These are phyloP conservation scores for Nannobrachium achirus DNA, from an alignment of 2,113 vertebrate genomes.

Conservation along the genomic window DNA sequence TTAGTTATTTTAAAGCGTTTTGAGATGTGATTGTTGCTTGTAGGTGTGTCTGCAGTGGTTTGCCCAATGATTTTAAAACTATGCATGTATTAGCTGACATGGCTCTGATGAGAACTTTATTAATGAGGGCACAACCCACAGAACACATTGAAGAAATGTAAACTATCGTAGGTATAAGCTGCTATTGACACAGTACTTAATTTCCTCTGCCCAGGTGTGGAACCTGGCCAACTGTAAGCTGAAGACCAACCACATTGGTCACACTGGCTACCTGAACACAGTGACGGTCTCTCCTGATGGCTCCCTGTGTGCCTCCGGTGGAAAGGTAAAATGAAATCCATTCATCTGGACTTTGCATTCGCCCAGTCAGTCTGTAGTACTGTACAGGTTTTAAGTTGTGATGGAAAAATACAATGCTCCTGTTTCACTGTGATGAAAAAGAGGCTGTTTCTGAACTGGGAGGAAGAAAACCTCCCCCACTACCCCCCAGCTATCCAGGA, in stretches of 20 bases:
- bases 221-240: conserved; percentile 97
- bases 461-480: too few species aligned
- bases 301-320: conserved; percentile 95
- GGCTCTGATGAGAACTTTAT: conserved; percentile 51
- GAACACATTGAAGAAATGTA: background rate
- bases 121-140: conserved; percentile 46
- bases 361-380: background rate
- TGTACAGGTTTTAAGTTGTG: conserved; percentile 65
- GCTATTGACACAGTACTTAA: background rate
- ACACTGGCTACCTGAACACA: conserved; percentile 93
- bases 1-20: background rate
- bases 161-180: background rate
- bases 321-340: conserved; percentile 81
- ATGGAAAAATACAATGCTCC: conserved; percentile 74
- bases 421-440: conserved; percentile 80
- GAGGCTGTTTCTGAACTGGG: conserved; percentile 96
- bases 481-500: too few species aligned
- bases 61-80: conserved; percentile 56
- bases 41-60: background rate
- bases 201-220: conserved; percentile 85
- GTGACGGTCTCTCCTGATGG: conserved; percentile 96
- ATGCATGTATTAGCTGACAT: conserved; percentile 51
- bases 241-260: conserved; percentile 98
- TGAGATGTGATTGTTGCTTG: background rate
- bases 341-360: background rate